Percentiles rank a stretch among this genome's conserved stretches.
Evolutionary conservation across 2,888 invertebrate species (phyloP).

Genomic region (Oegoconia quadripuncta): DNA sequence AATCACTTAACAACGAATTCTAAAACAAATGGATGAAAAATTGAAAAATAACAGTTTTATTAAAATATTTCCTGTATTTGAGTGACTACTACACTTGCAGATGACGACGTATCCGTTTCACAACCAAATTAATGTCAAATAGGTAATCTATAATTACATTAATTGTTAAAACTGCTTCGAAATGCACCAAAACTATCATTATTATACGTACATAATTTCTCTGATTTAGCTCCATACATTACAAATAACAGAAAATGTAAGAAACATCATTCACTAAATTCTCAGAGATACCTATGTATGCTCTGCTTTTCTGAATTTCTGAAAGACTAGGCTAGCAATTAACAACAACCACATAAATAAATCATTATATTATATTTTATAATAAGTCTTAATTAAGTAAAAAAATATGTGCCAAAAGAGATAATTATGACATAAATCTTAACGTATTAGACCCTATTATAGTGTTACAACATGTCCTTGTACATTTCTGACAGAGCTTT

Average conservation of each 20-base stretch:
- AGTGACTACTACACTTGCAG: neutral
- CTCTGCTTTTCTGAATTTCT: too few species aligned
- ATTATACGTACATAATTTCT: conserved; percentile 20
- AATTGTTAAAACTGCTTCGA: neutral
- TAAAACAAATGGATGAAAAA: too few species aligned
- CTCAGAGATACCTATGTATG: too few species aligned
- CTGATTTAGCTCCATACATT: conserved; percentile 21
- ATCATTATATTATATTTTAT: conserved; percentile 27
- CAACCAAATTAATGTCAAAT: conserved; percentile 3
- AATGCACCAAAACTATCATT: neutral
- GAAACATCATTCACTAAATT: too few species aligned
- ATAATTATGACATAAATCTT: neutral
- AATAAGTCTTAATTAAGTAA: conserved; percentile 12
- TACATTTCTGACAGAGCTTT: neutral
- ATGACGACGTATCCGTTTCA: conserved; percentile 3
- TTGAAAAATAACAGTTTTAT: too few species aligned
- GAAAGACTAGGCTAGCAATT: conserved; percentile 42
- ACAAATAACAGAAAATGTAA: too few species aligned
- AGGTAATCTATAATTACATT: neutral
- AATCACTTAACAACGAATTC: neutral
- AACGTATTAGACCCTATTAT: neutral
- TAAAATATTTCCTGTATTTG: too few species aligned
- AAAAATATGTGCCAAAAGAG: conserved; percentile 11
- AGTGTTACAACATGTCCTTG: neutral
- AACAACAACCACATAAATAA: conserved; percentile 33